Evolutionary conservation across 2,113 vertebrate genomes (phyloP), one percentile per base, ranked within the genome.

Genomic region (Gymnocephalus cernua): DNA sequence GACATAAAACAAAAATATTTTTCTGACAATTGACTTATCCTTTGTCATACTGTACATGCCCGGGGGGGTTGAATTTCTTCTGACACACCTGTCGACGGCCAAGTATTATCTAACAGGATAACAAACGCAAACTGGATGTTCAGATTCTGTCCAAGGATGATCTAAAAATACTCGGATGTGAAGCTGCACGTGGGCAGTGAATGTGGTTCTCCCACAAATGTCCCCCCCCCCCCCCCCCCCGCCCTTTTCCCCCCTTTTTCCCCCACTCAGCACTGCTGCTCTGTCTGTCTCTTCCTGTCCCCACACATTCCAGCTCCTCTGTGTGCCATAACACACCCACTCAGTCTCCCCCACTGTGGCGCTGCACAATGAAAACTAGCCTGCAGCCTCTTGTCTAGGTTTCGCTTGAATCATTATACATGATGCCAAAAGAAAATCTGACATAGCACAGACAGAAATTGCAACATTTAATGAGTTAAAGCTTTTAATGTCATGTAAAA

Each of bases 261-360:
- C 68, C 68, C 23, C 72, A 85, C 76, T 90, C 77, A 69, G 77
- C 85, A 76, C 45, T 73, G 71, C 82, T 23, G 61, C 74, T 70
- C 74, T 71, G 73, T 56, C 72, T 66, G 56, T 75, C 82, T 87
- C 79, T 88, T 85, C 76, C 87, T 85, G 84, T 89, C 87, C 78
- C 86, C 84, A 79, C 79, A 86, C 88, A 91, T 91, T 93, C 87
- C 91, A 21, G 81, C 86, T 80, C 75, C n/a, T 79, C 78, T 86
- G 83, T 88, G 79, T 58, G 71, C 76, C 29, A 10, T 61, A 67
- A 71, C 87, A 84, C 84, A 50, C 85, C 88, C 82, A 84, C 84
- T 76, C 86, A 45, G 77, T 75, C 79, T 58, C 74, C 78, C 74
- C 76, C 79, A 59, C 78, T 47, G 62, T 53, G 62, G 64, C 61